Conservation (phyloP, 2,888 invertebrate genomes). For the Cloeon dipterum region DNA sequence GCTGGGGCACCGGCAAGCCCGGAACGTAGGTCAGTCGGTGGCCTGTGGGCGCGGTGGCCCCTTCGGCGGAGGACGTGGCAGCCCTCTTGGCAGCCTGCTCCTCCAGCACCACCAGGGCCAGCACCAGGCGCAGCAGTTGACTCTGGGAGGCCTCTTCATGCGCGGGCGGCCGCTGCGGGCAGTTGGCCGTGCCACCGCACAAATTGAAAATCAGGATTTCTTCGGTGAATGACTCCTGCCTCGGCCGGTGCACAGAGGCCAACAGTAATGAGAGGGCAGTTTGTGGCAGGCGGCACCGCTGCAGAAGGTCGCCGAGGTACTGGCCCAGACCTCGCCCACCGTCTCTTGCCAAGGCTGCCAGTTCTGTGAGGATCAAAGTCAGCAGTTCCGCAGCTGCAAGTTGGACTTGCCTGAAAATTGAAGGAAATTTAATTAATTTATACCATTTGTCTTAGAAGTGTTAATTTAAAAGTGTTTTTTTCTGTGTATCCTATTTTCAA, state of each 20-base stretch:
- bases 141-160: constrained; percentile 46
- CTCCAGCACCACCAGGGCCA: constrained; percentile 51
- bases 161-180: constrained; percentile 21
- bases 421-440: no score
- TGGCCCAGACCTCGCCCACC: constrained; percentile 53
- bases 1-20: constrained; percentile 45
- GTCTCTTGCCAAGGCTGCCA: constrained; percentile 43
- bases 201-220: constrained; percentile 48
- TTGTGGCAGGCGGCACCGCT: constrained; percentile 62
- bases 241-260: constrained; percentile 34
- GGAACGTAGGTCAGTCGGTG: constrained; percentile 32
- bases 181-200: constrained; percentile 16
- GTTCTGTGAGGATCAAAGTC: constrained; percentile 42
- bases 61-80: constrained; percentile 17
- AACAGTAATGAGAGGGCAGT: constrained; percentile 57
- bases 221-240: constrained; percentile 30
- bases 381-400: constrained; percentile 50
- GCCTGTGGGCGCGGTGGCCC: constrained; percentile 9
- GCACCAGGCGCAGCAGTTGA: constrained; percentile 36
- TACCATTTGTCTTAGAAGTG: no score
- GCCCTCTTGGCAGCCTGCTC: constrained; percentile 36
- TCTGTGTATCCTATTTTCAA: no score
- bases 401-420: constrained; percentile 30
- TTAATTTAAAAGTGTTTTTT: no score
- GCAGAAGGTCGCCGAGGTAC: constrained; percentile 48